phyloP scores from a whole-genome alignment of 2,113 vertebrate genomes.

The Camelus bactrianus region DNA sequence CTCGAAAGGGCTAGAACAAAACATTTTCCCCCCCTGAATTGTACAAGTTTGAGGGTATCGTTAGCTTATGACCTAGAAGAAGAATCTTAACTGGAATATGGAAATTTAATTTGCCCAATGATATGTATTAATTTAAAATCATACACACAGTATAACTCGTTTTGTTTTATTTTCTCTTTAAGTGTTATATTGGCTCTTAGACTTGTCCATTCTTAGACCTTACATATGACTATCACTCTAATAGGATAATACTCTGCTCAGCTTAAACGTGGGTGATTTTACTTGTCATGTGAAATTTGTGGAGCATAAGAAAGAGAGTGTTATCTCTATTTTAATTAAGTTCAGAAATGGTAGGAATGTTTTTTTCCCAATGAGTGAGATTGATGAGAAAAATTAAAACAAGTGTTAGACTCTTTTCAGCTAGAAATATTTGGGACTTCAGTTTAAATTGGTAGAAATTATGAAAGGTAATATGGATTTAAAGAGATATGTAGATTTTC shows the following conservation, averaged over 20 bases:
- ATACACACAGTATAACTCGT: neutral
- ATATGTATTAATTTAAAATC: conserved; percentile 24
- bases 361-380: neutral
- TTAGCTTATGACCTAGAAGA: conserved; percentile 65
- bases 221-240: neutral
- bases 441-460: neutral
- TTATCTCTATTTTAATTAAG: conserved; percentile 34
- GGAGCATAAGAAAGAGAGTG: neutral
- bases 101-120: conserved; percentile 40
- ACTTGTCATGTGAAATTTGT: conserved; percentile 8
- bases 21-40: conserved; percentile 62
- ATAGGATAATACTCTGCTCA: neutral
- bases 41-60: conserved; percentile 67
- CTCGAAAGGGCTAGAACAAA: conserved; percentile 73
- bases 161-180: neutral
- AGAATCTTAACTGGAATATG: neutral
- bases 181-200: neutral
- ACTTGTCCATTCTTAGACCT: neutral
- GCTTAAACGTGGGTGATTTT: neutral
- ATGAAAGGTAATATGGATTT: neutral
- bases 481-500: conserved; percentile 36
- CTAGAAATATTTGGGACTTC: conserved; percentile 33
- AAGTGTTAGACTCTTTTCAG: neutral
- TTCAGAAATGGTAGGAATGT: neutral
- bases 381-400: neutral